Conservation (phyloP, 2,888 invertebrate genomes). For the Stegana nigrithorax region DNA sequence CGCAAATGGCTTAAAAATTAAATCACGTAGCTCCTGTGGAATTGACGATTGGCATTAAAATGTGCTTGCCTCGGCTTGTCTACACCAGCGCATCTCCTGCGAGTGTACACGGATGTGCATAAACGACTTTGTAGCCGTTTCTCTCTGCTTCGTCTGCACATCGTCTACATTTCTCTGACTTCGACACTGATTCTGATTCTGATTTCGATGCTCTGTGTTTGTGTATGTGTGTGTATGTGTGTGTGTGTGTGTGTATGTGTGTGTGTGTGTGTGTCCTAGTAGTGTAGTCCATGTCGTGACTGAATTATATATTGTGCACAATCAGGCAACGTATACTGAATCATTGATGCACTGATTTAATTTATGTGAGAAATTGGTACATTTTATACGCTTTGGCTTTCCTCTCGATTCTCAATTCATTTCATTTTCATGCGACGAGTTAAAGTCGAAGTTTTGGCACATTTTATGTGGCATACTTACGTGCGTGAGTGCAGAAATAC, state of each 20-base stretch:
- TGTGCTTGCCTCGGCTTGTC: slow-evolving; percentile 1
- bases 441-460: too few species aligned
- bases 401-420: not conserved
- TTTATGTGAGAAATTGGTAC: not conserved
- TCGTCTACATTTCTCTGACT: too few species aligned
- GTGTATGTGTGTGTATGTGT: not conserved
- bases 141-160: too few species aligned
- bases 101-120: not conserved
- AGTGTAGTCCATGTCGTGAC: slow-evolving; percentile 3
- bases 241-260: not conserved
- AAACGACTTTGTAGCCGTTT: too few species aligned
- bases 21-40: slow-evolving; percentile 14
- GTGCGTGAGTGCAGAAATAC: too few species aligned
- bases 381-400: too few species aligned
- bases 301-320: slow-evolving; percentile 18
- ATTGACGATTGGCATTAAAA: slow-evolving; percentile 28
- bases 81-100: not conserved
- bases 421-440: too few species aligned
- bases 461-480: too few species aligned
- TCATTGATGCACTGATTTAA: not conserved
- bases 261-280: not conserved
- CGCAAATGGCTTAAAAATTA: slow-evolving; percentile 2
- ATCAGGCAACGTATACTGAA: not conserved
- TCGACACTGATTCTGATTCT: not conserved
- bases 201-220: not conserved